phyloP scores from a whole-genome alignment of 2,113 vertebrate species.

The Hymenochirus boettgeri region DNA sequence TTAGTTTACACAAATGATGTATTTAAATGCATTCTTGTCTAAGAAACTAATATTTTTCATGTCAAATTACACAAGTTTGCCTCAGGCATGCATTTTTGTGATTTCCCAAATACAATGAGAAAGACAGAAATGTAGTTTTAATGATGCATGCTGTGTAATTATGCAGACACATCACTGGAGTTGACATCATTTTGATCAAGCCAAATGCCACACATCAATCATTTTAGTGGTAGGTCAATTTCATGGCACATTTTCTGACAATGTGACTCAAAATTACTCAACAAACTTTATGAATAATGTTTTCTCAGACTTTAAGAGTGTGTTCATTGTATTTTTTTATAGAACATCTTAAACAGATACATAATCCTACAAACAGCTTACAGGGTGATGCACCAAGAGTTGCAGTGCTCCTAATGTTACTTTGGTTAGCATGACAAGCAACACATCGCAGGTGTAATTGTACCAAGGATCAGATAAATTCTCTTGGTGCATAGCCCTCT shows the following conservation, averaged over 20 bases:
- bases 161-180: not conserved
- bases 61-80: not conserved
- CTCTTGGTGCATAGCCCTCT: no score
- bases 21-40: not conserved
- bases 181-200: not conserved
- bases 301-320: no score
- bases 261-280: not conserved
- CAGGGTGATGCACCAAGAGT: no score
- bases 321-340: no score
- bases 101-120: not conserved
- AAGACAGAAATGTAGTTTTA: not conserved
- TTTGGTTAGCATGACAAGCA: no score
- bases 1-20: not conserved
- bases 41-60: not conserved
- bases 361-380: no score
- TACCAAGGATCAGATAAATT: no score
- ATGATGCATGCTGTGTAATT: not conserved
- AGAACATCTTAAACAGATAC: no score
- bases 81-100: not conserved
- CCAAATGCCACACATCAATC: not conserved
- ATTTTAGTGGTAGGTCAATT: not conserved
- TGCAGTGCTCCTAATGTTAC: no score
- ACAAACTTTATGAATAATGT: not conserved
- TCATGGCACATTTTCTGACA: not conserved
- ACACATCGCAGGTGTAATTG: no score